These are phyloP conservation scores for Rhombomys opimus DNA, from an alignment of 2,113 vertebrate species.

Conservation along the genomic window DNA sequence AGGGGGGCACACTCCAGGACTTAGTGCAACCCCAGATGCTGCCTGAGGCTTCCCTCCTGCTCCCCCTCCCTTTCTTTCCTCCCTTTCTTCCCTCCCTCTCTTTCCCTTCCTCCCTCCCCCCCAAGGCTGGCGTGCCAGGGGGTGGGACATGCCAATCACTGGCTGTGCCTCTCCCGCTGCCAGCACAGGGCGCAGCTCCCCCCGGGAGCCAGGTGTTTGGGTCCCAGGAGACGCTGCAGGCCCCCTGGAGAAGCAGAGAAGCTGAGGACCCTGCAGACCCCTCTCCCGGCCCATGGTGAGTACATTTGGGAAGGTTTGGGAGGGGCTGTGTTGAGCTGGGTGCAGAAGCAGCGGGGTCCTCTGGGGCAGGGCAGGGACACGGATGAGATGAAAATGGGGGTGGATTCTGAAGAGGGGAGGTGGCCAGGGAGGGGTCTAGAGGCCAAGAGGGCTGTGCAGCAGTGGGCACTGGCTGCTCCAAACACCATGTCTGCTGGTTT, in stretches of 20 bases:
- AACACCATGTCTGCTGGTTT: slow-evolving; percentile 17
- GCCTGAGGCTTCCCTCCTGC: slow-evolving; percentile 75
- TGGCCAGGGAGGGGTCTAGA: slow-evolving; percentile 48
- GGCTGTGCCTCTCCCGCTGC: slow-evolving; percentile 82
- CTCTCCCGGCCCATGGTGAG: slow-evolving; percentile 74
- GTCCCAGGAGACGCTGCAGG: slow-evolving; percentile 74
- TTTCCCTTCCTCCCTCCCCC: slow-evolving; percentile 38
- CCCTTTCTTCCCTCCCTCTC: slow-evolving; percentile 70
- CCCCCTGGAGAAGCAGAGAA: slow-evolving; percentile 58
- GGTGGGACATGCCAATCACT: slow-evolving; percentile 84
- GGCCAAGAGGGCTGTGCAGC: neutral
- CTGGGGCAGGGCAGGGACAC: slow-evolving; percentile 10
- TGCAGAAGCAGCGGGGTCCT: slow-evolving; percentile 29
- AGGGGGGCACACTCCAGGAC: slow-evolving; percentile 56
- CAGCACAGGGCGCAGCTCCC: slow-evolving; percentile 82
- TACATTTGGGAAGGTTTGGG: slow-evolving; percentile 62
- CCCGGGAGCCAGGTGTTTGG: slow-evolving; percentile 82
- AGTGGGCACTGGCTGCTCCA: neutral
- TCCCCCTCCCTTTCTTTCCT: slow-evolving; percentile 71
- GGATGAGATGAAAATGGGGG: slow-evolving; percentile 15
- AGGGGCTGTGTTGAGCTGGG: slow-evolving; percentile 30
- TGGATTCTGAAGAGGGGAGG: slow-evolving; percentile 24
- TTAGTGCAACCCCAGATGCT: slow-evolving; percentile 68
- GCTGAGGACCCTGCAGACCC: slow-evolving; percentile 69
- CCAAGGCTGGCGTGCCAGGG: slow-evolving; percentile 82